Percentiles rank a stretch among this genome's conserved stretches.
Evolutionary conservation across 2,113 vertebrate species (phyloP).

Genomic region (Herpetotheres cachinnans): DNA sequence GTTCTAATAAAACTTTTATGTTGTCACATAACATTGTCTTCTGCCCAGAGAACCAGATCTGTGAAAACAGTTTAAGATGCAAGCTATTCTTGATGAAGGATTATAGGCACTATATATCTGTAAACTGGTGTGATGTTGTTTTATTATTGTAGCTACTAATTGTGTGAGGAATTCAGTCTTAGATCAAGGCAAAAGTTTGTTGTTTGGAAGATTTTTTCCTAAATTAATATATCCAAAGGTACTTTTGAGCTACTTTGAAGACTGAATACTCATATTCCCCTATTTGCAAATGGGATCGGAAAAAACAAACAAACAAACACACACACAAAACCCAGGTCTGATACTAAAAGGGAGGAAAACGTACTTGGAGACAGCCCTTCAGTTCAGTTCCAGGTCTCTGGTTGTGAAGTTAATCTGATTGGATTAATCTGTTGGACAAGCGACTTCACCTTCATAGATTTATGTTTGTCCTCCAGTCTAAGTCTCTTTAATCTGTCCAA

Average conservation of each 20-base stretch:
- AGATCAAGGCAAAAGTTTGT: not conserved
- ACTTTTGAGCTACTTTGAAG: not conserved
- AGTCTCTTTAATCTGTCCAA: not conserved
- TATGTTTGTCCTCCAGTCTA: not conserved
- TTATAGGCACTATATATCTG: not conserved
- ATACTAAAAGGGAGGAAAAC: not conserved
- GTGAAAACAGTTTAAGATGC: not conserved
- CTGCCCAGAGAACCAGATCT: not conserved
- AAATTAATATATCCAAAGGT: not conserved
- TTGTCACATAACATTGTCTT: not conserved
- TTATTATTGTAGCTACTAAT: not conserved
- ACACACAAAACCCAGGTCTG: not conserved
- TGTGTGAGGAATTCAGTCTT: not conserved
- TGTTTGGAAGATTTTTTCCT: not conserved
- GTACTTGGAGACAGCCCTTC: not conserved
- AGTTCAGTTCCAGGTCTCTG: not conserved
- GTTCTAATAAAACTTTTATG: not conserved
- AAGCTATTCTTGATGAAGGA: not conserved
- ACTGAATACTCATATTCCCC: not conserved
- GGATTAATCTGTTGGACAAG: not conserved
- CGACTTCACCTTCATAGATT: not conserved
- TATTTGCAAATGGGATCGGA: not conserved
- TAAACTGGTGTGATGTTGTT: not conserved
- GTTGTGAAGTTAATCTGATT: not conserved
- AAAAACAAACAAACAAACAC: not conserved